phyloP scores from a whole-genome alignment of 2,113 vertebrate genomes.

The Halcyon malimbica region DNA sequence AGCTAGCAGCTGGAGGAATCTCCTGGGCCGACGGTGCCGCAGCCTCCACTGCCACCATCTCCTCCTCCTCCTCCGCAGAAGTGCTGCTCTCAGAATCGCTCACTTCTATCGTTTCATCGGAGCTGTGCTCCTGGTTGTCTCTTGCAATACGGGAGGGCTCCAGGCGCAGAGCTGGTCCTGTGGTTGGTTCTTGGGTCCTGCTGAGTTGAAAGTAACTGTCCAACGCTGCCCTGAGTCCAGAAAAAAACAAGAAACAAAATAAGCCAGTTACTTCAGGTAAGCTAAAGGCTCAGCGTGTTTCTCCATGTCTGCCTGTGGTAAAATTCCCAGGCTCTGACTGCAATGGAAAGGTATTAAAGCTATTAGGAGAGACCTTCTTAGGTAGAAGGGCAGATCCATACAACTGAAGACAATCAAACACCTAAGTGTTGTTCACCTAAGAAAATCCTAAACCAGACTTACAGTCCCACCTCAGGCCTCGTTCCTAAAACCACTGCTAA shows the following conservation, averaged over 20 bases:
- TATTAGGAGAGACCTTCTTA: neutral
- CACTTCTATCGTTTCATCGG: slow-evolving; percentile 70
- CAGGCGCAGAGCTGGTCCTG: neutral
- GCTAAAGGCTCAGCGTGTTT: neutral
- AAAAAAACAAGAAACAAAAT: neutral
- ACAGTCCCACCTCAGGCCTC: neutral
- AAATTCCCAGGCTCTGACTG: neutral
- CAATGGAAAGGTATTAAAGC: neutral
- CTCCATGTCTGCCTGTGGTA: fast-evolving
- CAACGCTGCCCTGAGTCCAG: slow-evolving; percentile 61
- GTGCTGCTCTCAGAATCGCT: slow-evolving; percentile 75
- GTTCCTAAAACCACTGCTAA: neutral
- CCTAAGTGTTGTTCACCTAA: neutral
- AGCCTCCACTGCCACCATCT: neutral
- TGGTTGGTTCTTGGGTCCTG: slow-evolving; percentile 65
- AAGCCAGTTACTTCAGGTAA: neutral
- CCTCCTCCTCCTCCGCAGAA: slow-evolving; percentile 26
- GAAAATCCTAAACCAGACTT: neutral
- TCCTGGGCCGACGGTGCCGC: neutral
- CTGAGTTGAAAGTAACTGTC: slow-evolving; percentile 81
- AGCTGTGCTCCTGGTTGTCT: slow-evolving; percentile 56
- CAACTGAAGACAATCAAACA: neutral
- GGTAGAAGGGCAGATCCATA: neutral
- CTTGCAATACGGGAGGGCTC: slow-evolving; percentile 32
- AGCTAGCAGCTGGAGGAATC: neutral